Evolutionary conservation across 2,797 vertebrate species (phyloP).

Genomic region (Prunella strophiata): DNA sequence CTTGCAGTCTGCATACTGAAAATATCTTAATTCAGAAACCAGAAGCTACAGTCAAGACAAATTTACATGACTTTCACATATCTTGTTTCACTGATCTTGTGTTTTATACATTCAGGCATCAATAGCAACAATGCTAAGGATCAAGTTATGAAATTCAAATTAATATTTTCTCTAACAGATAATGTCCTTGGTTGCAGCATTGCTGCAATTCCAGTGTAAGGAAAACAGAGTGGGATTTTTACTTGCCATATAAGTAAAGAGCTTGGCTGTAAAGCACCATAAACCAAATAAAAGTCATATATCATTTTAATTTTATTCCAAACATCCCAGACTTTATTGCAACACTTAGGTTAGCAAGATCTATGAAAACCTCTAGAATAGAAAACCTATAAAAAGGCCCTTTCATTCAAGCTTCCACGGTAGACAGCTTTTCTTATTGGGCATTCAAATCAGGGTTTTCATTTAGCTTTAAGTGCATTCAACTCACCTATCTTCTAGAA

Average conservation of each 20-base stretch:
- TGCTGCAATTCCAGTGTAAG: not conserved
- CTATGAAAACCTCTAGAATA: not conserved
- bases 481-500: not conserved
- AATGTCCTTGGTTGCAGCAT: not conserved
- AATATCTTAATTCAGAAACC: conserved; percentile 42
- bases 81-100: not conserved
- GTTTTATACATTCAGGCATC: not conserved
- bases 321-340: not conserved
- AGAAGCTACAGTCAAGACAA: conserved; percentile 26
- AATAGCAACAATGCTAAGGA: not conserved
- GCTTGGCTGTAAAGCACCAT: not conserved
- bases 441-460: not conserved
- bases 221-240: not conserved
- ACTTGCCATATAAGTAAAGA: not conserved
- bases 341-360: not conserved
- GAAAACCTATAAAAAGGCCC: not conserved
- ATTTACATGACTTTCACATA: not conserved
- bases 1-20: not conserved
- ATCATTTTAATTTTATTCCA: not conserved
- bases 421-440: not conserved
- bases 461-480: not conserved
- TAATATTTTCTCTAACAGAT: not conserved
- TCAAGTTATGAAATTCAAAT: not conserved
- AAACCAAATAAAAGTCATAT: not conserved
- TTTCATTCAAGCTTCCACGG: not conserved